Base-by-base conservation (phyloP, 23 tunicate species). In the Phallusia fumigata region DNA sequence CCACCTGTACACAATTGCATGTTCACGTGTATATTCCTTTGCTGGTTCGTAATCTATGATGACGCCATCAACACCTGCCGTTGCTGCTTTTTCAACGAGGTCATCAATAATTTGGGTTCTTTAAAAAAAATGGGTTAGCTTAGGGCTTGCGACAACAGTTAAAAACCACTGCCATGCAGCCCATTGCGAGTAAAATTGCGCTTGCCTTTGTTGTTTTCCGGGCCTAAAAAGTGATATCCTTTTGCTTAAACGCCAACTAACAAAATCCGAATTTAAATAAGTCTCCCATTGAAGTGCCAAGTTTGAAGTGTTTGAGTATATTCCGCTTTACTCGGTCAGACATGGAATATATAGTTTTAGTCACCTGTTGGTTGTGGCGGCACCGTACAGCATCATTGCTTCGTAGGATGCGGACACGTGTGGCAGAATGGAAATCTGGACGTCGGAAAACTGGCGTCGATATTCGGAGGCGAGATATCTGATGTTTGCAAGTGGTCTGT, bases 31-130 rank as follows among this genome's bases (percentile, higher is more conserved):
- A 73, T 86, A 86, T 36, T 86, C 47, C 44, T 77, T 52, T 30
- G 50, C 40, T 0, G 95, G 95, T 75, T 90, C 95, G 64, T 90
- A 90, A 58, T 90, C 89, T 31, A 86, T 31, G 0, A 90, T 76
- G n/a, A 90, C 36, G 19, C 95, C 95, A 64, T 90, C 84, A 0
- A 86, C 65, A 19, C 79, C 78, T 3, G 83, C 52, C 16, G 77
- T 21, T 33, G 47, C 65, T 3, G 93, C 88, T 51, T 52, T 52
- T 22, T 51, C 24, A 16, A 84, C 84, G 21, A 89, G 49, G 34
- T 84, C 83, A 15, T 33, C 36, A 47, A 89, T 81, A 32, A 81
- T 87, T 32, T 74, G 53, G 1, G 77, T 11, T 31, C 77, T 74
- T 1, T 58, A 16, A 16, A 58, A 58, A 24, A 74, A 13, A 74